Percentiles rank a stretch among this genome's conserved stretches.
Evolutionary conservation across 2,888 invertebrate genomes (phyloP).

Genomic region (Acleris sparsana): DNA sequence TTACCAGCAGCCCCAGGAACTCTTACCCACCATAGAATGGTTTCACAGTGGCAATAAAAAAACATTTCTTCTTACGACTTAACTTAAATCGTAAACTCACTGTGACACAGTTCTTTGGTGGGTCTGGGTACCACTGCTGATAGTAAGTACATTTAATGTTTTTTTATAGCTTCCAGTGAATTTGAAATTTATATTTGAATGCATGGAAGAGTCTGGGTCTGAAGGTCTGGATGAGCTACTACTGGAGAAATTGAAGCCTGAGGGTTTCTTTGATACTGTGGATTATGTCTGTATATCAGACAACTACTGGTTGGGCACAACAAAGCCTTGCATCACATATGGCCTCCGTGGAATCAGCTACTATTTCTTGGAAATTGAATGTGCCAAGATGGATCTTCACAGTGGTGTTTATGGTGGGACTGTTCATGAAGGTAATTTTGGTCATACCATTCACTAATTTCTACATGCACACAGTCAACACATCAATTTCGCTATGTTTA

Average conservation of each 20-base stretch:
- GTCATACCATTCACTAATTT: too few species aligned
- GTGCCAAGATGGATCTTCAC: constrained; percentile 96
- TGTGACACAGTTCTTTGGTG: too few species aligned
- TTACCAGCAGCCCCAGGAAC: too few species aligned
- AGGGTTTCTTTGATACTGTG: constrained; percentile 91
- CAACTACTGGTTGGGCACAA: constrained; percentile 98
- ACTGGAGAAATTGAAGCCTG: constrained; percentile 75
- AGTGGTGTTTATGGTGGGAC: constrained; percentile 98
- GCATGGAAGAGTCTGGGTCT: constrained; percentile 99
- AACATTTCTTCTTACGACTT: too few species aligned
- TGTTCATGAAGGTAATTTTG: constrained; percentile 85
- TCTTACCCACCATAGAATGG: too few species aligned
- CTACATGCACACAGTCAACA: too few species aligned
- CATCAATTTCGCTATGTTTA: too few species aligned
- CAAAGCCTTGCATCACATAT: constrained; percentile 98
- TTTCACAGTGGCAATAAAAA: too few species aligned
- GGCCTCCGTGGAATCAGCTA: constrained; percentile 97
- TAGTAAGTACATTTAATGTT: constrained; percentile 10
- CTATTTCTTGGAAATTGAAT: constrained; percentile 93
- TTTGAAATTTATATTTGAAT: constrained; percentile 96
- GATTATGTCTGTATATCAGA: constrained; percentile 99
- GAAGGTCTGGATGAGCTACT: constrained; percentile 96
- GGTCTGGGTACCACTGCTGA: too few species aligned
- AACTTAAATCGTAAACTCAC: too few species aligned
- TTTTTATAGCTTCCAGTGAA: constrained; percentile 86